These are phyloP conservation scores for Pachydiplax longipennis DNA, from an alignment of 2,888 invertebrate genomes.

Conservation along the genomic window DNA sequence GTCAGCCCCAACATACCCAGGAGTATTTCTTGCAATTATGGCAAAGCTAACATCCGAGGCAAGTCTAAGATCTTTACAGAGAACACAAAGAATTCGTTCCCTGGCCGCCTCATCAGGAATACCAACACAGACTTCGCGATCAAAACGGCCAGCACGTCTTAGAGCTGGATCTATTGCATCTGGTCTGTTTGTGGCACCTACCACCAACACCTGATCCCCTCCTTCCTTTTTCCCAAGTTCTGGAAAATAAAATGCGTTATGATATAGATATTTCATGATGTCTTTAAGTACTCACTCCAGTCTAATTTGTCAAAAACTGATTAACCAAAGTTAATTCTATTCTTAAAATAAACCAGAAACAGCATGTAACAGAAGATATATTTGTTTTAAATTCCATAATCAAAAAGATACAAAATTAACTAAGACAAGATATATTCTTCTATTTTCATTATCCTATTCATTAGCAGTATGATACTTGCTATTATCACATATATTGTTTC, in stretches of 20 bases:
- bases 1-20: constrained; percentile 97
- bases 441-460: too few relatives aligned
- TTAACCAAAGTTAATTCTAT: too few relatives aligned
- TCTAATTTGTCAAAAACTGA: too few relatives aligned
- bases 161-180: constrained; percentile 93
- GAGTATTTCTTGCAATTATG: constrained; percentile 82
- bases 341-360: too few relatives aligned
- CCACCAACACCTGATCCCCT: constrained; percentile 76
- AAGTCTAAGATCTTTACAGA: constrained; percentile 76
- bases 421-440: too few relatives aligned
- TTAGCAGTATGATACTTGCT: too few relatives aligned
- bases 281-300: too few relatives aligned
- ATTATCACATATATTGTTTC: too few relatives aligned
- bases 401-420: too few relatives aligned
- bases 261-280: too few relatives aligned
- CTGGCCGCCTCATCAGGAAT: constrained; percentile 89
- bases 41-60: constrained; percentile 74
- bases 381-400: too few relatives aligned
- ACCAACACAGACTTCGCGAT: constrained; percentile 91
- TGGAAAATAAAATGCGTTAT: constrained; percentile 52
- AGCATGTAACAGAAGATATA: too few relatives aligned
- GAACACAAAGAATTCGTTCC: constrained; percentile 75
- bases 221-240: constrained; percentile 63
- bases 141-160: constrained; percentile 90
- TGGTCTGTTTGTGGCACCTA: constrained; percentile 95